Conservation (phyloP, 2,113 vertebrate genomes). For the Heliornis fulica region DNA sequence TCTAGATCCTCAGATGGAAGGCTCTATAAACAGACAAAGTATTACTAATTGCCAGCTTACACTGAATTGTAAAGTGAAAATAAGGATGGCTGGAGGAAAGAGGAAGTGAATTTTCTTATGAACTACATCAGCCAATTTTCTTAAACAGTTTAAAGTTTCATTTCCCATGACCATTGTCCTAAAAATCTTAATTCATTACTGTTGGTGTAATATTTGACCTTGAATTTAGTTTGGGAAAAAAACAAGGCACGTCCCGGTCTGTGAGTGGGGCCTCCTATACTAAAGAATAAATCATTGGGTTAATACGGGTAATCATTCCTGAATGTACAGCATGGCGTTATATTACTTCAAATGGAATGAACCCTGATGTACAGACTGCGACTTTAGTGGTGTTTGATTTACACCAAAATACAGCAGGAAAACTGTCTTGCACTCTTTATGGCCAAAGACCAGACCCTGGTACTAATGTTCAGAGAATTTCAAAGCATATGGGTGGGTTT, state of each 20-base stretch:
- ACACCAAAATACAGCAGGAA: neutral
- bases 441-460: neutral
- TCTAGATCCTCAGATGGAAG: constrained; percentile 50
- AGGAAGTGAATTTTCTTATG: neutral
- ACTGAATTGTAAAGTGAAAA: neutral
- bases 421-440: neutral
- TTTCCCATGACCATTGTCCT: neutral
- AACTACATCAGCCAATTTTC: neutral
- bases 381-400: neutral
- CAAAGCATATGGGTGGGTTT: neutral
- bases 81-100: neutral
- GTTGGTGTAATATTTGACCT: neutral
- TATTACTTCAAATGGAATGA: neutral
- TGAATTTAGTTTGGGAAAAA: neutral
- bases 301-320: neutral
- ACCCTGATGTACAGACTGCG: neutral
- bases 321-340: neutral
- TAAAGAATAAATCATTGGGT: neutral
- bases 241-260: neutral
- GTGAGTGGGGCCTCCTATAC: neutral
- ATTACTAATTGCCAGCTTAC: constrained; percentile 44
- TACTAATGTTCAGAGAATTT: neutral
- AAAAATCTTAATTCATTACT: neutral
- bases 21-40: constrained; percentile 36
- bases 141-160: neutral